Evolutionary conservation across 2,797 vertebrate species (phyloP), one percentile per base, ranked within the genome.

Genomic region (Lophius americanus): DNA sequence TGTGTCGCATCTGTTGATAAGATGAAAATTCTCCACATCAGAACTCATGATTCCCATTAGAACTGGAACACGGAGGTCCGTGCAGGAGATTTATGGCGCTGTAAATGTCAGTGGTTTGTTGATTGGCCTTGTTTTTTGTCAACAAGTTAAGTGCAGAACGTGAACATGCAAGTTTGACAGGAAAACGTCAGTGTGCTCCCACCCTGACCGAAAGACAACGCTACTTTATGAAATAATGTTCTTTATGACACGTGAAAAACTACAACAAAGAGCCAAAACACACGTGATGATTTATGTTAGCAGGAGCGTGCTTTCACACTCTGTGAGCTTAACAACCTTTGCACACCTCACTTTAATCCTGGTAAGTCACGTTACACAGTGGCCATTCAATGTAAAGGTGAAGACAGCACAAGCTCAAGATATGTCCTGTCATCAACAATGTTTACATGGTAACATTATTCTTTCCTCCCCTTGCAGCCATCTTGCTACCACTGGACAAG

Each of bases 401-500:
- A 10, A 14, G 8, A n/a, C 32, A 64, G 52, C 52, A 68, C 23
- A 50, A 53, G 59, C 5, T 7, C 10, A 3, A 48, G 6, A 43
- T 37, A 32, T 39, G 33, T 54, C 3, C 7, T 51, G 11, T 44
- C 23, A 52, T 65, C 13, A 0, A 50, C 68, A 64, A 75, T 11
- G 13, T 68, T 57, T 64, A 60, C 41, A 52, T 61, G 5, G 4
- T 2, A 7, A 82, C 33, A 64, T 52, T 85, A 64, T 60, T 60
- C 70, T 81, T 77, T 51, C 81, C 63, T 70, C 38, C 51, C 9
- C 46, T 46, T 68, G 66, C 92, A 99, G 98, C 84, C 92, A 92
- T 82, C 89, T 99, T 36, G 92, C 88, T 54, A 91, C 79, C 8
- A 84, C 91, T 74, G 84, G 83, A 80, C 94, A 92, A 83, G 81